These are phyloP conservation scores for Coenonympha glycerion DNA, from an alignment of 2,888 invertebrate species.

Conservation along the genomic window DNA sequence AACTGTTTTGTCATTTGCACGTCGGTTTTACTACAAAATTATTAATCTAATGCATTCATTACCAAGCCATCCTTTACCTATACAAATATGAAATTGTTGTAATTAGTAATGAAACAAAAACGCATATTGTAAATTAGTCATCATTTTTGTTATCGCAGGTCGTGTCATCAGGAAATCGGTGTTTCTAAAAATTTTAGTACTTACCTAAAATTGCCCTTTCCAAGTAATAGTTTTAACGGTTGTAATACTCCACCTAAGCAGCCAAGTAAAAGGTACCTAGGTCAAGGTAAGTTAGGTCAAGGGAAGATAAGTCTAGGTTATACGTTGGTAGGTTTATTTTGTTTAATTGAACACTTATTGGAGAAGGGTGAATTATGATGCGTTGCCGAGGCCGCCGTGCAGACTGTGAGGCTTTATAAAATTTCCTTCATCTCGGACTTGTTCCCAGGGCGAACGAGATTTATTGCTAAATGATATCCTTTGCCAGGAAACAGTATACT, in stretches of 20 bases:
- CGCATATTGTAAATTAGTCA: too few species aligned
- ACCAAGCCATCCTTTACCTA: neutral
- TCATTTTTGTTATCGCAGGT: too few species aligned
- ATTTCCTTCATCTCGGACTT: slow-evolving; percentile 1
- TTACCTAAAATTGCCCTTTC: too few species aligned
- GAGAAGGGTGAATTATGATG: slow-evolving; percentile 26
- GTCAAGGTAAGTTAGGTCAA: neutral
- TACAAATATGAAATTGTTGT: too few species aligned
- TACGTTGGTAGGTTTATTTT: neutral
- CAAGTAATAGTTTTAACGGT: too few species aligned
- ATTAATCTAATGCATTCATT: slow-evolving; percentile 19
- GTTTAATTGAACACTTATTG: slow-evolving; percentile 8
- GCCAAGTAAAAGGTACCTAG: neutral
- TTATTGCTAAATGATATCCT: slow-evolving; percentile 2
- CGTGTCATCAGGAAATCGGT: too few species aligned
- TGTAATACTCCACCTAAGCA: too few species aligned
- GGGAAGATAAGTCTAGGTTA: neutral
- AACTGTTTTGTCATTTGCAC: slow-evolving; percentile 49
- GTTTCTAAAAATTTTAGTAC: too few species aligned
- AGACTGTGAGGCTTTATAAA: slow-evolving; percentile 4
- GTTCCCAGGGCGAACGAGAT: neutral
- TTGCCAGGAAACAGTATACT: neutral
- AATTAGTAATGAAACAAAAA: too few species aligned
- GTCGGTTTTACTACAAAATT: slow-evolving; percentile 22
- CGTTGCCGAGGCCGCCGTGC: neutral